Base-by-base conservation (phyloP, 2,888 invertebrate genomes). In the Synergus japonicus region DNA sequence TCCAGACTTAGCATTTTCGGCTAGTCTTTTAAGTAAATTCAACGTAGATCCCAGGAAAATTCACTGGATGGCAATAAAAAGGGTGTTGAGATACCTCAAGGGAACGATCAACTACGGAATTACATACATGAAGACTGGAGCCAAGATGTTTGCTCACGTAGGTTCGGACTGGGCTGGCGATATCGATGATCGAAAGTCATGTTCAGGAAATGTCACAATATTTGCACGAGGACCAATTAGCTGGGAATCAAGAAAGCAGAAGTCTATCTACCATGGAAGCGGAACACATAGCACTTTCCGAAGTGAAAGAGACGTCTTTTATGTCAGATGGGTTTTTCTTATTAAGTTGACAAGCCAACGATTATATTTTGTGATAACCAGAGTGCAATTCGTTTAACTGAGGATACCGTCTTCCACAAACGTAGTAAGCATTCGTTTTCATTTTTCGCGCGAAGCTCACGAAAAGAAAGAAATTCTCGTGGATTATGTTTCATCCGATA, bases 1-100 rank as follows among this genome's bases (percentile, higher is more conserved):
- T n/a, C 83, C 82, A 1, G 83, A 84, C 58, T 78, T 84, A 73
- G 66, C 83, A 12, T 83, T 83, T 58, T 82, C 82, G 4, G 82
- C 79, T 29, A 80, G 79, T 58, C 41, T 49, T 15, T 65, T 83
- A 29, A 83, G 83, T 67, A 66, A 80, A n/a, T 85, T 81, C 46
- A 65, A 76, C 46, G 13, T 22, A n/a, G 76, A 80, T 43, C 78
- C 67, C 13, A 65, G 78, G 1, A 49, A 37, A 63, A 0, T 49
- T 15, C 80, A 83, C 46, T 83, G 83, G 82, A 22, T 29, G 67
- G 37, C 66, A 54, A 79, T 77, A 9, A 78, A 80, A 78, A 63
- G 81, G 12, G 78, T 79, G 2, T 58, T 79, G 44, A 46, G 76
- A 5, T 81, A 81, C 15, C 65, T 81, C n/a, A 66, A 58, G 37